Conservation (phyloP, 2,888 invertebrate species). For the Caprella mutica region DNA sequence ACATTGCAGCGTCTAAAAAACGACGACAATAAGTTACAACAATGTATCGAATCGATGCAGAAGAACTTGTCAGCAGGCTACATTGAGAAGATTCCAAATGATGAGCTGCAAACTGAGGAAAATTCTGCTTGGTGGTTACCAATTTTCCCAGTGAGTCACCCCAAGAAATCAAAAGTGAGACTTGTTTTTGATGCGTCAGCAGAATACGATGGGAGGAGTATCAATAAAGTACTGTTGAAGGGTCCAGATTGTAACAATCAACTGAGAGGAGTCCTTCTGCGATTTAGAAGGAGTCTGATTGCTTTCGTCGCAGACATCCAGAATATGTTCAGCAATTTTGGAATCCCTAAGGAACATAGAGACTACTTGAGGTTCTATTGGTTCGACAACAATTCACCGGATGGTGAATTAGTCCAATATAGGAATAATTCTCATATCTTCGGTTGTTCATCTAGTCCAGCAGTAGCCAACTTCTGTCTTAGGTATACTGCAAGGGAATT, state of each 20-base stretch:
- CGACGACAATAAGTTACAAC: too few species aligned
- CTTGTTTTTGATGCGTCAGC: conserved; percentile 3
- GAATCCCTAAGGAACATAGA: not conserved
- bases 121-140: too few species aligned
- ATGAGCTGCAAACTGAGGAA: too few species aligned
- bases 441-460: not conserved
- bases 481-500: too few species aligned
- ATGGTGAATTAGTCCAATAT: not conserved
- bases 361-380: not conserved
- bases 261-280: not conserved
- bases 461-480: too few species aligned
- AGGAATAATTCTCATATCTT: not conserved
- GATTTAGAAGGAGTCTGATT: not conserved
- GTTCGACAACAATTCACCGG: not conserved
- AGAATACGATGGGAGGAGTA: not conserved
- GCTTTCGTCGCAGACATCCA: not conserved
- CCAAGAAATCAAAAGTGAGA: not conserved
- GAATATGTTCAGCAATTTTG: not conserved
- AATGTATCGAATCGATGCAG: too few species aligned
- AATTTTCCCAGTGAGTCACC: not conserved
- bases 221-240: not conserved
- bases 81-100: too few species aligned
- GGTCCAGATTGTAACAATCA: conserved; percentile 5
- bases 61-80: too few species aligned
- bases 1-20: too few species aligned